Evolutionary conservation across 2,797 vertebrate species (phyloP), one percentile per base, ranked within the genome.

Genomic region (Micropoecilia bifurca): DNA sequence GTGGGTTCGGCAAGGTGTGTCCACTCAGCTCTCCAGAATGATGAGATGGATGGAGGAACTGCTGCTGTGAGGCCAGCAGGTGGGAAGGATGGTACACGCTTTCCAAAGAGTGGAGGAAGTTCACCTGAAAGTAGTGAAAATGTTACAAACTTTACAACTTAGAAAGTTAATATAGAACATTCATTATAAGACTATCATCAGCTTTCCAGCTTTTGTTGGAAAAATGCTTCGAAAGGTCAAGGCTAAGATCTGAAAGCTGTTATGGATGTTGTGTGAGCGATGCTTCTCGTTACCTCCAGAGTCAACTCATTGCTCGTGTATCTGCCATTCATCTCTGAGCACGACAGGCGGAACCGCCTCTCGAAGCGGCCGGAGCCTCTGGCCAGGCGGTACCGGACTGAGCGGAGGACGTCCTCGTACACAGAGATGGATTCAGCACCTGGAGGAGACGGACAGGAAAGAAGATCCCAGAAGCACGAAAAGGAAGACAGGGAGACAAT

Each of bases 221-320:
- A 36, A 48, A 22, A 25, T 36, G 12, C 36, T 61, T 63, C 61
- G 28, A 50, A 82, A 78, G 45, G 39, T 77, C 6, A 33, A 1
- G 30, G 41, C 25, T 66, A 13, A 50, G 14, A 57, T 69, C 57
- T 22, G 20, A 73, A 73, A 16, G 22, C 3, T 71, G 72, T 79
- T 39, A 48, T 13, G 43, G 45, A 22, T 59, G 53, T 71, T 57
- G 25, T 75, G 12, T 79, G 74, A 75, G 39, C 46, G 53, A 84
- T 82, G 57, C 46, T 47, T 71, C 68, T 41, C n/a, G 50, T 83
- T 95, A 99, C 98, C 97, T 99, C 98, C 46, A 99, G 96, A 12
- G 97, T 97, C 87, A 99, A 95, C 86, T 99, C 98, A 0, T 99
- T 99, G 95, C 98, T 99, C 83, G 98, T 98, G 93, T 99, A 99